phyloP scores from a whole-genome alignment of 2,113 vertebrate species.

The Xyliphius kryptos region DNA sequence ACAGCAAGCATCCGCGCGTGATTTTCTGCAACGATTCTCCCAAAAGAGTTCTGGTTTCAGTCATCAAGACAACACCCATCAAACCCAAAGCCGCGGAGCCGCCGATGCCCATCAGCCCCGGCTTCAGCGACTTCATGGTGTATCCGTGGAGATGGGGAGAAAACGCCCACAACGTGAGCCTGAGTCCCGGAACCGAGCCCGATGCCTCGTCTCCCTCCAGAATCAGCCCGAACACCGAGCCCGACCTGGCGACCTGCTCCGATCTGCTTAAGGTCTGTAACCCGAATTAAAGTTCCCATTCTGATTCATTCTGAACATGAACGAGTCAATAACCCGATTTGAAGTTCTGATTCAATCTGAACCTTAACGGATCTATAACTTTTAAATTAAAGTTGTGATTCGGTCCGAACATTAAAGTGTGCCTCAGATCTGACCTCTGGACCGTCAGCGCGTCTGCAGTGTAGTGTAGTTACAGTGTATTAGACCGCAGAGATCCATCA shows the following conservation, averaged over 20 bases:
- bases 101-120: constrained; percentile 83
- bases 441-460: too few species aligned
- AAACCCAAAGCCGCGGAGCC: constrained; percentile 66
- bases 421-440: too few species aligned
- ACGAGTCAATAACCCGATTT: too few species aligned
- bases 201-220: constrained; percentile 62
- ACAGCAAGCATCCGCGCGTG: constrained; percentile 64
- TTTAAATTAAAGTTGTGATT: too few species aligned
- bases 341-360: too few species aligned
- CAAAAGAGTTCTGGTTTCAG: constrained; percentile 86
- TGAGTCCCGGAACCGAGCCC: constrained; percentile 76
- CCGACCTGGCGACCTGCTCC: constrained; percentile 49
- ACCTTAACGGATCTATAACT: too few species aligned
- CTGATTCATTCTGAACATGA: too few species aligned
- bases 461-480: too few species aligned
- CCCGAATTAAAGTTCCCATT: too few species aligned
- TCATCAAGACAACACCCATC: constrained; percentile 88
- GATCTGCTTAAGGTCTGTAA: constrained; percentile 37
- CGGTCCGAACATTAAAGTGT: too few species aligned
- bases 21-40: constrained; percentile 83
- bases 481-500: too few species aligned
- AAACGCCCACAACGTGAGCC: constrained; percentile 91
- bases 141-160: constrained; percentile 98
- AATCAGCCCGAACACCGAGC: constrained; percentile 55
- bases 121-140: constrained; percentile 97